Conservation (phyloP, 30 jellyfish, hydroid and myxozoan species). For the Phacellophora camtschatica region DNA sequence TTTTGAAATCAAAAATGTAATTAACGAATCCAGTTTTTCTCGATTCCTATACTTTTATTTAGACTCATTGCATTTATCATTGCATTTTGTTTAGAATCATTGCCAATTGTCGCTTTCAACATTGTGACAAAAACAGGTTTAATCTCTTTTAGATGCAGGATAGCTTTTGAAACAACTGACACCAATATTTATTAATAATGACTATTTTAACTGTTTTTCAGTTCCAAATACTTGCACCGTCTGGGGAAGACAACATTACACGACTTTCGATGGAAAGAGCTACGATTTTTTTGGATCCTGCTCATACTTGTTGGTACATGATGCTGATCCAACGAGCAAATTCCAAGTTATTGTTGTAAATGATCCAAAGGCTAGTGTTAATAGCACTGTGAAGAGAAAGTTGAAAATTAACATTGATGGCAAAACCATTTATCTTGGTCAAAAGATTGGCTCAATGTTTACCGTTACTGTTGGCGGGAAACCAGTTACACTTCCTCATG, state of each 20-base stretch:
- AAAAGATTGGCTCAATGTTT: slow-evolving; percentile 62
- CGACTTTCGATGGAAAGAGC: slow-evolving; percentile 90
- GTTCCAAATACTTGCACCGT: slow-evolving; percentile 88
- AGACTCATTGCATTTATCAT: no score
- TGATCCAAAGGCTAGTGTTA: slow-evolving; percentile 73
- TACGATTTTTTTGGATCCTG: slow-evolving; percentile 83
- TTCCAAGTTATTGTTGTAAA: slow-evolving; percentile 78
- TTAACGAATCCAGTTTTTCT: no score
- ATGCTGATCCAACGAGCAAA: slow-evolving; percentile 63
- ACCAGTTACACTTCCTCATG: slow-evolving; percentile 78
- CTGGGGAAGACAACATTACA: slow-evolving; percentile 83
- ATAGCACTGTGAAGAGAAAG: slow-evolving; percentile 83
- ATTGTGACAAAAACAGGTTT: no score
- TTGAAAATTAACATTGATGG: slow-evolving; percentile 61
- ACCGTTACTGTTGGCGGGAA: slow-evolving; percentile 67
- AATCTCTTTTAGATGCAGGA: no score
- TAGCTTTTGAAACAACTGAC: no score
- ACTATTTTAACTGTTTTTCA: no score
- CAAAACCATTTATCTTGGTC: slow-evolving; percentile 75
- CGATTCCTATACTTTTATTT: no score
- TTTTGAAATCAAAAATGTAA: no score
- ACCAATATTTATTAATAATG: no score
- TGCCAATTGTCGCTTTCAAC: no score
- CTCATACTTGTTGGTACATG: slow-evolving; percentile 86
- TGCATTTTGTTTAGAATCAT: no score